Base-by-base conservation (phyloP, 2,113 vertebrate genomes). In the Nothobranchius furzeri region DNA sequence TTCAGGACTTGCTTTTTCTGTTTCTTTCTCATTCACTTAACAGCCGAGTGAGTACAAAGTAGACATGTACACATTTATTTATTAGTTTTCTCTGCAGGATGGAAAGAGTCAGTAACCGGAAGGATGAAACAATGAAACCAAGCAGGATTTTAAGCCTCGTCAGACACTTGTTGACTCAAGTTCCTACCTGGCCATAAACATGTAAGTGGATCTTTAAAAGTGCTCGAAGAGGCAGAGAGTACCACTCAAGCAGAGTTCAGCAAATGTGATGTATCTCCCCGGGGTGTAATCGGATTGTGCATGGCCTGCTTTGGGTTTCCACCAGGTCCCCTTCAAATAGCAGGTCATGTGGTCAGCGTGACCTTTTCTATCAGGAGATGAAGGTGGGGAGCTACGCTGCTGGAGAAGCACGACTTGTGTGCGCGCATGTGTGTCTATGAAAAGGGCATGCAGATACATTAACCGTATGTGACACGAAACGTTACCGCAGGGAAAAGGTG, bases 371-470 rank as follows among this genome's bases (percentile, higher is more conserved):
- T 68, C 69, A 66, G 61, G 82, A 54, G 75, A 76, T 61, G 70
- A 75, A 68, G 73, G 78, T 69, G 87, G 85, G 75, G 80, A 57
- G 80, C 60, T 12, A 17, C 67, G 45, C 75, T 67, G 84, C 61
- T 43, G 79, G 75, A 67, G 69, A 64, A 68, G 73, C 62, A 59
- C 60, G 7, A 40, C 65, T 83, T 88, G 59, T 49, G 47, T 17
- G 47, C 58, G 53, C 60, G 74, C 64, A 80, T 54, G 45, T 37
- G 82, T 70, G 87, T 84, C 81, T 66, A 82, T 84, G 88, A 88
- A 91, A 91, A 91, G 89, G 91, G 87, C 88, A 90, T 70, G 50
- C n/a, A 8, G 84, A 87, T 89, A 82, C 53, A 71, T 83, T 90
- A 89, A 92, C 77, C 64, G 58, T 67, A 62, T 78, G 80, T 89